Percentiles rank a stretch among this genome's conserved stretches.
Conservation (phyloP, 2,888 invertebrate species). For the Thera obeliscata region DNA sequence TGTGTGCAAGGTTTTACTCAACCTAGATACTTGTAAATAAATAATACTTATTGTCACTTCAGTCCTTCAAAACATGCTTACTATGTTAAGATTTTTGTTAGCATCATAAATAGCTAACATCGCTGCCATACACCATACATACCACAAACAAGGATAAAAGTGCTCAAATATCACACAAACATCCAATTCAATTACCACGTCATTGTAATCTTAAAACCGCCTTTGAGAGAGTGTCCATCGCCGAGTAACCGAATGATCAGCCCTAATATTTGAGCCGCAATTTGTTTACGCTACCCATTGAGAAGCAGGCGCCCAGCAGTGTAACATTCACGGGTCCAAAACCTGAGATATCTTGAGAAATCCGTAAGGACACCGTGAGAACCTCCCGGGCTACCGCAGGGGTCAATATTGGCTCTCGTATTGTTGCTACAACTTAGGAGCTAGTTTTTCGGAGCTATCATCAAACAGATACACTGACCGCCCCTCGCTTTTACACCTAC, state of each 20-base stretch:
- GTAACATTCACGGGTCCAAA: slow-evolving; percentile 63
- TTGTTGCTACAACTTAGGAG: slow-evolving; percentile 66
- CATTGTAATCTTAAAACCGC: slow-evolving; percentile 80
- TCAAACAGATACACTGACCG: slow-evolving; percentile 66
- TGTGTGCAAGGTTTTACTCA: no score
- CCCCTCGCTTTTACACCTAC: slow-evolving; percentile 80
- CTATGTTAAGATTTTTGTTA: not conserved
- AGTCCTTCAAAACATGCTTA: no score
- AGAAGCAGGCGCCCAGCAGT: slow-evolving; percentile 68
- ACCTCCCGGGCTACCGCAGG: slow-evolving; percentile 62
- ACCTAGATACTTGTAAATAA: not conserved
- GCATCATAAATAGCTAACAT: slow-evolving; percentile 7
- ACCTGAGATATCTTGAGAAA: slow-evolving; percentile 67
- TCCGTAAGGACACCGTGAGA: slow-evolving; percentile 79
- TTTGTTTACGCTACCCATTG: slow-evolving; percentile 72
- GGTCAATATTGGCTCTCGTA: slow-evolving; percentile 74
- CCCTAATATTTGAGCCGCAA: slow-evolving; percentile 75
- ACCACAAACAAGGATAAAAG: slow-evolving; percentile 70
- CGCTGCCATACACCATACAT: slow-evolving; percentile 47
- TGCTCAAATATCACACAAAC: slow-evolving; percentile 70
- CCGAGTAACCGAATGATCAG: slow-evolving; percentile 72
- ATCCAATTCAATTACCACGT: slow-evolving; percentile 77
- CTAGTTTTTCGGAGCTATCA: slow-evolving; percentile 60
- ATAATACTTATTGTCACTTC: no score
- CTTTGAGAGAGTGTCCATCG: slow-evolving; percentile 57